These are phyloP conservation scores for Zaprionus capensis DNA, from an alignment of 1,140 invertebrate genomes.

Conservation along the genomic window DNA sequence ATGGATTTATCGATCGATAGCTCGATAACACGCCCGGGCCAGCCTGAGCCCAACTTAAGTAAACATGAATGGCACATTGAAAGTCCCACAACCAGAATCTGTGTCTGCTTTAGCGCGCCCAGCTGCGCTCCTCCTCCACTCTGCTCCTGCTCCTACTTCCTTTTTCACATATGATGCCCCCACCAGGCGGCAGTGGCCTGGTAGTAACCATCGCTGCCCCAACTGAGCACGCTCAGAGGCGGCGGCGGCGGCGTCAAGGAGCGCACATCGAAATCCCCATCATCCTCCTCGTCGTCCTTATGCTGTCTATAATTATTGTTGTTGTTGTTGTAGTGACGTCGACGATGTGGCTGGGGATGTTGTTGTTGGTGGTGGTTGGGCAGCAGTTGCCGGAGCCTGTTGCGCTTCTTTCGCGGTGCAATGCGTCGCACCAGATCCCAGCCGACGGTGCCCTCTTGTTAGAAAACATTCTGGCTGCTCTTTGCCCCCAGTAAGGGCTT, in stretches of 20 bases:
- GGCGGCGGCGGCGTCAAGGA: conserved; percentile 69
- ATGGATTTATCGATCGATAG: no score
- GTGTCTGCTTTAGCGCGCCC: conserved; percentile 5
- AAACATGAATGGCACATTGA: conserved; percentile 79
- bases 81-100: conserved; percentile 70
- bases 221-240: conserved; percentile 62
- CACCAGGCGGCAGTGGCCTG: conserved; percentile 70
- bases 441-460: conserved; percentile 83
- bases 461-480: conserved; percentile 74
- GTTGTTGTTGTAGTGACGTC: conserved; percentile 19
- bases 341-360: neutral
- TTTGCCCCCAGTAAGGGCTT: conserved; percentile 85
- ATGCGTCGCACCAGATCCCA: conserved; percentile 77
- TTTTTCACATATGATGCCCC: conserved; percentile 57
- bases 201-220: conserved; percentile 71
- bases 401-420: conserved; percentile 53
- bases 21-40: neutral
- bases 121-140: neutral
- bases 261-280: conserved; percentile 52
- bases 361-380: conserved; percentile 4
- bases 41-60: conserved; percentile 51
- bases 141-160: neutral
- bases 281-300: conserved; percentile 14
- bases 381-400: conserved; percentile 46
- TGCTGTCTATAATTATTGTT: conserved; percentile 14